Percentiles rank a stretch among this genome's conserved stretches.
Evolutionary conservation across 2,113 vertebrate species (phyloP).

Genomic region (Esox niger): DNA sequence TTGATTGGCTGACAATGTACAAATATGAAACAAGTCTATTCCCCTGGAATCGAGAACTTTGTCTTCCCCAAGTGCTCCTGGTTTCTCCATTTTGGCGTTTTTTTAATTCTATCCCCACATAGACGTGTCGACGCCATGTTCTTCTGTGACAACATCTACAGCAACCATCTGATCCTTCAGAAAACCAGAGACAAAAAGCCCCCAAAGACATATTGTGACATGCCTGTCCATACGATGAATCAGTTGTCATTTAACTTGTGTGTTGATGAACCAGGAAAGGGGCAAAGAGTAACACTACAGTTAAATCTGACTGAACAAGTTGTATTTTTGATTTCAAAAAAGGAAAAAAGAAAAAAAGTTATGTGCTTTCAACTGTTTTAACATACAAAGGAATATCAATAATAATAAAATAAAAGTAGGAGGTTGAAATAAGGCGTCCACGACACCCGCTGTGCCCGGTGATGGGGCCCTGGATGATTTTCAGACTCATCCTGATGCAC

Average conservation of each 20-base stretch:
- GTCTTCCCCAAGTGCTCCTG: conserved; percentile 44
- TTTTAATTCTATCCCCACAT: conserved; percentile 30
- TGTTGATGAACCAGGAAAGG: conserved; percentile 23
- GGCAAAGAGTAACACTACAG: conserved; percentile 30
- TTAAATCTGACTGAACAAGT: conserved; percentile 34
- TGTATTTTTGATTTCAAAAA: conserved; percentile 22
- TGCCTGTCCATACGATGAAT: no score
- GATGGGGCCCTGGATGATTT: conserved; percentile 19
- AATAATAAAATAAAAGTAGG: conserved; percentile 29
- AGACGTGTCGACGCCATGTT: background rate
- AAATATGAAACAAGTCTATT: conserved; percentile 46
- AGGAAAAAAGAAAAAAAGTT: conserved; percentile 16
- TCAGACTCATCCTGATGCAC: background rate
- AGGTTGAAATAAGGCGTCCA: conserved; percentile 50
- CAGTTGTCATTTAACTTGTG: no score
- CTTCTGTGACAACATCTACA: conserved; percentile 17
- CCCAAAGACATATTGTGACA: conserved; percentile 25
- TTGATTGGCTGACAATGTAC: conserved; percentile 35
- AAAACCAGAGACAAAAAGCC: conserved; percentile 18
- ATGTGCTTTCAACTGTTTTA: conserved; percentile 65
- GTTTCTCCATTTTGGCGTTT: conserved; percentile 28
- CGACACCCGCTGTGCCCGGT: conserved; percentile 46
- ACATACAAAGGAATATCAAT: conserved; percentile 37
- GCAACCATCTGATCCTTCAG: conserved; percentile 11
- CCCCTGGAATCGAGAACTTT: conserved; percentile 25